Evolutionary conservation across 2,888 invertebrate genomes (phyloP).

Genomic region (Luperina testacea): DNA sequence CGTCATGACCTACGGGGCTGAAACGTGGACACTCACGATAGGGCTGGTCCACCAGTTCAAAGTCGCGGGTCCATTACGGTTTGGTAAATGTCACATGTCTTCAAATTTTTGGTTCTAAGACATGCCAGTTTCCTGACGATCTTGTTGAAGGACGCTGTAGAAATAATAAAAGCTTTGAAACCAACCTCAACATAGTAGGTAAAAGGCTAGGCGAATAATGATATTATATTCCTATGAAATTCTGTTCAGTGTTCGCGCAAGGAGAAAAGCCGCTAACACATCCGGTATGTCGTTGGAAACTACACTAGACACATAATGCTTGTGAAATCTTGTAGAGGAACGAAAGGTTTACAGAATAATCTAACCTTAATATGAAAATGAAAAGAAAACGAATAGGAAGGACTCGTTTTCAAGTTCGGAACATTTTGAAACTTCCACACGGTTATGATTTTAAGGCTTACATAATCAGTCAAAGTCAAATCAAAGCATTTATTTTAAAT

Average conservation of each 20-base stretch:
- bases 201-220: conserved; percentile 17
- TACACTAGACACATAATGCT: conserved; percentile 19
- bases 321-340: conserved; percentile 1
- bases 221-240: conserved; percentile 29
- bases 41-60: too few relatives aligned
- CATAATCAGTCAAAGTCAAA: too few relatives aligned
- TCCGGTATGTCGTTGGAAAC: conserved; percentile 29
- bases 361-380: conserved; percentile 8
- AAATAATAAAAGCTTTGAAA: too few relatives aligned
- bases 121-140: too few relatives aligned
- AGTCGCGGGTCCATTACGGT: too few relatives aligned
- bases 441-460: too few relatives aligned
- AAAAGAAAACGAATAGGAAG: not conserved
- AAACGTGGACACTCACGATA: too few relatives aligned
- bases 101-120: not conserved
- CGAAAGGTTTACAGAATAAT: not conserved
- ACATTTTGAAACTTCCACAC: not conserved
- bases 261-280: conserved; percentile 39
- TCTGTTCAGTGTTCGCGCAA: conserved; percentile 23
- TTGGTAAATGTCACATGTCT: not conserved
- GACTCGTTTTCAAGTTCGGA: not conserved
- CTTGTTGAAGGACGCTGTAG: too few relatives aligned
- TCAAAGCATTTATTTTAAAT: too few relatives aligned
- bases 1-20: too few relatives aligned
- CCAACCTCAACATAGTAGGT: not conserved